phyloP scores from a whole-genome alignment of 2,888 invertebrate species.

The Iselma pallidipennis region DNA sequence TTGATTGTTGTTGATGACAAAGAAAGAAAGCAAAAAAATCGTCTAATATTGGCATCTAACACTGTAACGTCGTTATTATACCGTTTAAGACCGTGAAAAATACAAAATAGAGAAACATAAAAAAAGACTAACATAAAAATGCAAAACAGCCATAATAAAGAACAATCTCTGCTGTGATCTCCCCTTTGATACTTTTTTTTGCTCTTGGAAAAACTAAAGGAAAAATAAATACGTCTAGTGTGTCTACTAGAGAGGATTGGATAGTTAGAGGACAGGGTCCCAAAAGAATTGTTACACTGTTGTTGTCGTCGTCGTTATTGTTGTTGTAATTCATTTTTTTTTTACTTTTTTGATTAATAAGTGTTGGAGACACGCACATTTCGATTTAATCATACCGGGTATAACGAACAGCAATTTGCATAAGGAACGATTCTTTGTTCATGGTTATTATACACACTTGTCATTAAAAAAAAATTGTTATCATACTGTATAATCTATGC shows the following conservation, averaged over 20 bases:
- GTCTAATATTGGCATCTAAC: slow-evolving; percentile 1
- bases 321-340: not conserved
- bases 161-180: slow-evolving; percentile 48
- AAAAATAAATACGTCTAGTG: slow-evolving; percentile 43
- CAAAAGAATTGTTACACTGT: slow-evolving; percentile 36
- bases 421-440: slow-evolving; percentile 50
- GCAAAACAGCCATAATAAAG: slow-evolving; percentile 50
- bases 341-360: slow-evolving; percentile 49
- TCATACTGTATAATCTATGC: slow-evolving; percentile 26
- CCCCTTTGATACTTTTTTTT: slow-evolving; percentile 35
- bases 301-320: not conserved
- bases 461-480: slow-evolving; percentile 29
- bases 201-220: not conserved
- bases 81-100: slow-evolving; percentile 36
- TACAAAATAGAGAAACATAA: slow-evolving; percentile 29
- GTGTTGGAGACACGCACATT: slow-evolving; percentile 55
- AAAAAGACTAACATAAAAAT: slow-evolving; percentile 47
- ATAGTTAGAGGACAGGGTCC: slow-evolving; percentile 28
- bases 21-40: not conserved
- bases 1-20: not conserved
- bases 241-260: slow-evolving; percentile 46
- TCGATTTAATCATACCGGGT: slow-evolving; percentile 51
- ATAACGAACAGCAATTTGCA: slow-evolving; percentile 53
- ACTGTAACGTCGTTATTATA: slow-evolving; percentile 25
- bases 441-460: slow-evolving; percentile 46